These are phyloP conservation scores for Neodiprion lecontei DNA, from an alignment of 1,140 invertebrate genomes.

Conservation along the genomic window DNA sequence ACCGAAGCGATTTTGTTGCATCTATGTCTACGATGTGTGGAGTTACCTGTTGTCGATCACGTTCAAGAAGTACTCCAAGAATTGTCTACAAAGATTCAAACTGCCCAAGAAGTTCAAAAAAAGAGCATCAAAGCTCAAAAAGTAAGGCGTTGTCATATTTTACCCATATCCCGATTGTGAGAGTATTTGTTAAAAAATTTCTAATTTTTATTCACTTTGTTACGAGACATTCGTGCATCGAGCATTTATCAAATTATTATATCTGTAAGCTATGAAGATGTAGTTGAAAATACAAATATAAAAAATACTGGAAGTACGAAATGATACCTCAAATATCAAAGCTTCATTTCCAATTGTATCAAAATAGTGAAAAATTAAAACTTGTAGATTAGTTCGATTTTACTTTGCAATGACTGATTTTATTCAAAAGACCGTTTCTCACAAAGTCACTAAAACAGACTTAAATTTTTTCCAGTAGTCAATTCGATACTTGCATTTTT, in stretches of 20 bases:
- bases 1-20: conserved; percentile 86
- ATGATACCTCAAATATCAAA: too few species aligned
- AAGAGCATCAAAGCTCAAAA: conserved; percentile 87
- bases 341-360: too few species aligned
- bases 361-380: too few species aligned
- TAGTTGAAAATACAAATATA: not conserved
- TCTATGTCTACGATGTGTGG: conserved; percentile 76
- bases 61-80: conserved; percentile 79
- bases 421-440: too few species aligned
- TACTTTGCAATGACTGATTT: too few species aligned
- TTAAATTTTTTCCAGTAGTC: too few species aligned
- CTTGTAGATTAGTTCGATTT: too few species aligned
- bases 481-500: too few species aligned
- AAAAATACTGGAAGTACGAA: not conserved
- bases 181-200: too few species aligned
- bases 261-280: not conserved
- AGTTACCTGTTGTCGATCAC: conserved; percentile 76
- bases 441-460: too few species aligned
- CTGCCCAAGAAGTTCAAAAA: conserved; percentile 73
- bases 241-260: too few species aligned
- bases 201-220: not conserved
- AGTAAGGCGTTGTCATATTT: conserved; percentile 57
- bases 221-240: too few species aligned
- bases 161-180: not conserved
- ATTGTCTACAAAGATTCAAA: conserved; percentile 76